Percentiles rank a stretch among this genome's conserved stretches.
Conservation (phyloP, 2,113 vertebrate genomes). For the Vulpes ferrilata region DNA sequence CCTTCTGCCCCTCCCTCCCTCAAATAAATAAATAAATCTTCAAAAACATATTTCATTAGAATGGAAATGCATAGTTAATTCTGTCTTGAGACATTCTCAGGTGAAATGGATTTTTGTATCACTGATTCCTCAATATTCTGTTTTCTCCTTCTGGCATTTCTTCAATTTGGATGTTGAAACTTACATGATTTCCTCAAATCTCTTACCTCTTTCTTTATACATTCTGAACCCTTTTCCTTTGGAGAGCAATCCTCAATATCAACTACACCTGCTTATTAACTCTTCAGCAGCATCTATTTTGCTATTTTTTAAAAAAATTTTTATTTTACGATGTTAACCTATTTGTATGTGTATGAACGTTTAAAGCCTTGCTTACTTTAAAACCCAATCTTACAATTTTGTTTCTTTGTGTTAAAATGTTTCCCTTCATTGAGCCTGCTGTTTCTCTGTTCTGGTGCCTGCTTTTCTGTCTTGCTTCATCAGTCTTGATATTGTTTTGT, state of each 20-base stretch:
- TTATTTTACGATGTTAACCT: neutral
- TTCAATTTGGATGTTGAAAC: neutral
- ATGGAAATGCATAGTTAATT: neutral
- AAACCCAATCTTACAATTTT: neutral
- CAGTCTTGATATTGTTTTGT: conserved; percentile 46
- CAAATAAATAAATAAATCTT: neutral
- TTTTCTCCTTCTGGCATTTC: neutral
- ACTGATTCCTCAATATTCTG: neutral
- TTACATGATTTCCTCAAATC: neutral
- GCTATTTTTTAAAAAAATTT: neutral
- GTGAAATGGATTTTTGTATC: neutral
- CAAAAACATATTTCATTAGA: neutral
- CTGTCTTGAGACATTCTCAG: neutral
- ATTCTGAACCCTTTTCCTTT: neutral
- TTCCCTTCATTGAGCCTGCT: conserved; percentile 26
- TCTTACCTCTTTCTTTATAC: neutral
- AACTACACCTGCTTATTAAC: neutral
- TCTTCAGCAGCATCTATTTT: neutral
- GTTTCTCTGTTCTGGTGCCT: neutral
- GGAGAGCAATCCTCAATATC: neutral
- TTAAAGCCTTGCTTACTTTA: neutral
- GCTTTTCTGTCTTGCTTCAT: conserved; percentile 44
- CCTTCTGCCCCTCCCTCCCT: neutral
- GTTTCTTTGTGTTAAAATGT: conserved; percentile 23
- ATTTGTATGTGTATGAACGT: neutral